Base-by-base conservation (phyloP, 2,888 invertebrate species). In the Operophtera brumata region DNA sequence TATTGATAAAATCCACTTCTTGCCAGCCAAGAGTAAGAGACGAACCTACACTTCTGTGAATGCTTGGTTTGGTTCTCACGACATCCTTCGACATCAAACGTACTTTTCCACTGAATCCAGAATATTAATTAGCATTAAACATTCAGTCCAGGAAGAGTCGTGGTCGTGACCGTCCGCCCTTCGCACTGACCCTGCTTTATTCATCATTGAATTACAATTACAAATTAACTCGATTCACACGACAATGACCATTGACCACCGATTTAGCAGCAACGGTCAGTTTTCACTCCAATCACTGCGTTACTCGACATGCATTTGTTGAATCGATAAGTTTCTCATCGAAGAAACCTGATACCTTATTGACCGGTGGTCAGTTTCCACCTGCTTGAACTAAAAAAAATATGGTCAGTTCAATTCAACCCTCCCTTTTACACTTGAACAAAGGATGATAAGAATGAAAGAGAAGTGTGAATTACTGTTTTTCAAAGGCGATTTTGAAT, bases 311-410 rank as follows among this genome's bases (percentile, higher is more conserved):
- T 70, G 75, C 67, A 50, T 65, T 60, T 58, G 56, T 61, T 63
- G 65, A 65, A 61, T 71, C 82, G 67, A 83, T 86, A 85, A 81
- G 84, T 84, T 84, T 82, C 80, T 76, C 84, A 83, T 82, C 77
- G 71, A 49, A 71, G 86, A 82, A 84, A 88, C 74, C 71, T 71
- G 86, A 88, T 83, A 85, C 74, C 71, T 66, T 62, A 70, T 68
- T 84, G 86, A 88, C 86, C 87, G 78, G 78, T 83, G 88, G 84
- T 85, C 88, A 87, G 61, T 70, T 70, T 81, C 75, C 86, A 85
- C 85, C 86, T 86, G 86, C 77, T 61, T 65, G 48, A 36, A 12
- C 36, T 36, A 60, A 57, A 72, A 60, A 57, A 72, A 71, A 63
- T 62, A 62, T 64, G 72, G 70, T 66, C 75, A 71, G 51, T 57